A percentile compares a stretch with the other conserved stretches of the same genome.
Evolutionary conservation across 1,140 invertebrate genomes (phyloP).

Genomic region (Amyelois transitella): DNA sequence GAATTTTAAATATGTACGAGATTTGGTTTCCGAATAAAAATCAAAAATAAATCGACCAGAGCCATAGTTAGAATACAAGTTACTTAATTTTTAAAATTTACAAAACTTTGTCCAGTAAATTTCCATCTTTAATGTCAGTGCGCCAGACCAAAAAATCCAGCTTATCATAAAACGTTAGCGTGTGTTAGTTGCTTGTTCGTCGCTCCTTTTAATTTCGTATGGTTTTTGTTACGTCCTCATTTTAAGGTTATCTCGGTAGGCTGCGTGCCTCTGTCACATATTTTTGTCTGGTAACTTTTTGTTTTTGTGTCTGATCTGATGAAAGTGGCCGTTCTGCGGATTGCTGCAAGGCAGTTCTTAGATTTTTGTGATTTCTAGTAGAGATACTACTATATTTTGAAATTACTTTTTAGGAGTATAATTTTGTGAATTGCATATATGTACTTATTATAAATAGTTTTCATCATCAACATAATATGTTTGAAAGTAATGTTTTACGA

Average conservation of each 20-base stretch:
- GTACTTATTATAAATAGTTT: no score
- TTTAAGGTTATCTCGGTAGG: constrained; percentile 59
- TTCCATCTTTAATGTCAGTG: background rate
- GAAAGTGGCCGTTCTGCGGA: constrained; percentile 3
- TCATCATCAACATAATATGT: no score
- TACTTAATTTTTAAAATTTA: no score
- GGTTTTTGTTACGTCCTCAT: constrained; percentile 62
- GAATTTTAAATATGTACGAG: no score
- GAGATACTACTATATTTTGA: no score
- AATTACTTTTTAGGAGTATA: background rate
- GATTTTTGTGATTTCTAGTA: no score
- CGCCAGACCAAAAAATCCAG: constrained; percentile 42
- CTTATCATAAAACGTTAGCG: constrained; percentile 62
- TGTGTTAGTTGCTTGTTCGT: constrained; percentile 62
- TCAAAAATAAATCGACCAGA: no score
- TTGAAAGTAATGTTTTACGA: no score
- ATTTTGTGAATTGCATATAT: no score
- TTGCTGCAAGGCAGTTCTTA: background rate
- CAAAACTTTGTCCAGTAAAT: no score
- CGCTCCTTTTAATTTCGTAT: constrained; percentile 67
- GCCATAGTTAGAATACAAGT: no score
- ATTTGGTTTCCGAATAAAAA: no score
- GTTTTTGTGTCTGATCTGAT: constrained; percentile 2
- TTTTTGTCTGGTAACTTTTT: constrained; percentile 40
- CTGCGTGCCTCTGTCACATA: constrained; percentile 56